These are phyloP conservation scores for Camptogramma bilineatum DNA, from an alignment of 2,888 invertebrate species.

Conservation along the genomic window DNA sequence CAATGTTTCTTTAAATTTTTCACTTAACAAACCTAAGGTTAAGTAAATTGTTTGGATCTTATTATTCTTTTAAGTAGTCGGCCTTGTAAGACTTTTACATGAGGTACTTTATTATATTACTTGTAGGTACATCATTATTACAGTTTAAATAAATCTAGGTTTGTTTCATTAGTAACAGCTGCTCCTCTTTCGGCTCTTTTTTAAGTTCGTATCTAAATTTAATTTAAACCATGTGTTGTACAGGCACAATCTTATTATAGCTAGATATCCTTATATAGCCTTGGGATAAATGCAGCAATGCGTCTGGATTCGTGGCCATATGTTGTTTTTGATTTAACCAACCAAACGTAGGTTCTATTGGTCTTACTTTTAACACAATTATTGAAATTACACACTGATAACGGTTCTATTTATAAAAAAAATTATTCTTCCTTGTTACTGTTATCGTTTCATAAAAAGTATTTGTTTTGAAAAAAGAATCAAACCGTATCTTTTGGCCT, in stretches of 20 bases:
- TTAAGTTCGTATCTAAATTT: slow-evolving; percentile 62
- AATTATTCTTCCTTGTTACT: not conserved
- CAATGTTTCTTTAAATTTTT: not conserved
- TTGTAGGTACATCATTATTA: not conserved
- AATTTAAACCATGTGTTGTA: slow-evolving; percentile 63
- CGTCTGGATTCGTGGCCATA: slow-evolving; percentile 12
- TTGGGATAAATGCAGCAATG: slow-evolving; percentile 32
- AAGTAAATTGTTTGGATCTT: not conserved
- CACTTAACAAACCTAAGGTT: not conserved
- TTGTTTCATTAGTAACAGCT: slow-evolving; percentile 61
- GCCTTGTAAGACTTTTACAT: slow-evolving; percentile 21
- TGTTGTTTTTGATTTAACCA: slow-evolving; percentile 1
- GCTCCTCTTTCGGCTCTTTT: slow-evolving; percentile 64
- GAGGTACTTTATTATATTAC: slow-evolving; percentile 5
- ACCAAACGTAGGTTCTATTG: not conserved
- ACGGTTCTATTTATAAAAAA: no score
- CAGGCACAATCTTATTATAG: slow-evolving; percentile 52
- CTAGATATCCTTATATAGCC: slow-evolving; percentile 46
- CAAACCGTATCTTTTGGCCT: slow-evolving; percentile 59
- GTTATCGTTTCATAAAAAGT: slow-evolving; percentile 37
- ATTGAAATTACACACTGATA: no score
- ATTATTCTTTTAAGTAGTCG: slow-evolving; percentile 2
- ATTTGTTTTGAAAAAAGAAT: slow-evolving; percentile 47
- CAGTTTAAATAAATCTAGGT: slow-evolving; percentile 44
- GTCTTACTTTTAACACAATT: not conserved